Base-by-base conservation (phyloP, 1,140 invertebrate species). In the Zaprionus africanus region DNA sequence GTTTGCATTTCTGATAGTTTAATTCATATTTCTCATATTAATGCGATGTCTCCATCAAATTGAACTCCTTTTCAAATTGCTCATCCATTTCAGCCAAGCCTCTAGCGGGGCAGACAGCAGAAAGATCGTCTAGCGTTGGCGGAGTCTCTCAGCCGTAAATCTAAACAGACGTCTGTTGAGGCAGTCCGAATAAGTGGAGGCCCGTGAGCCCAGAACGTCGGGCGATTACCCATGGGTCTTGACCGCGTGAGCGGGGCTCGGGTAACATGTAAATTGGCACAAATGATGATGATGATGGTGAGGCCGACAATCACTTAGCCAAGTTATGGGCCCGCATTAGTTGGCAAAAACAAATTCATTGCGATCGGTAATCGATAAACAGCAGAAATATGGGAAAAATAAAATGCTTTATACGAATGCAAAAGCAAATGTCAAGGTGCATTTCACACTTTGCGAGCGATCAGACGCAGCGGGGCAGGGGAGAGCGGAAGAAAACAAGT, bases 371-470 rank as follows among this genome's bases (percentile, higher is more conserved):
- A 73, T 66, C 71, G 57, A 74, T 72, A 72, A 36, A 38, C 38
- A 58, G 24, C 46, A 56, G 46, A 61, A 54, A 51, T 61, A 46
- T 54, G 43, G 24, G 31, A 63, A 58, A 49, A 58, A 74, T 57
- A 62, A 36, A 72, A 73, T 49, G 19, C 65, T 58, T 51, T 46
- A 67, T 61, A 24, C 38, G 41, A 82, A 62, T 78, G 51, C 64
- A 49, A 22, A 65, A 60, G 64, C 60, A 91, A 91, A 91, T 91
- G 87, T 91, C 87, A 91, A 91, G 87, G 87, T 91, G 87, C 87
- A 91, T 91, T 91, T 91, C 87, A 91, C 87, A 91, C 82, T 77
- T 69, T 24, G 68, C 46, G 13, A 46, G 38, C 26, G 17, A 31
- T n/a, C 34, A 56, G 56, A 4, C 38, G 49, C 17, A 11, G 19